A percentile compares a stretch with the other conserved stretches of the same genome.
phyloP scores from a whole-genome alignment of 2,797 vertebrate genomes.

The Delichon dasypus region DNA sequence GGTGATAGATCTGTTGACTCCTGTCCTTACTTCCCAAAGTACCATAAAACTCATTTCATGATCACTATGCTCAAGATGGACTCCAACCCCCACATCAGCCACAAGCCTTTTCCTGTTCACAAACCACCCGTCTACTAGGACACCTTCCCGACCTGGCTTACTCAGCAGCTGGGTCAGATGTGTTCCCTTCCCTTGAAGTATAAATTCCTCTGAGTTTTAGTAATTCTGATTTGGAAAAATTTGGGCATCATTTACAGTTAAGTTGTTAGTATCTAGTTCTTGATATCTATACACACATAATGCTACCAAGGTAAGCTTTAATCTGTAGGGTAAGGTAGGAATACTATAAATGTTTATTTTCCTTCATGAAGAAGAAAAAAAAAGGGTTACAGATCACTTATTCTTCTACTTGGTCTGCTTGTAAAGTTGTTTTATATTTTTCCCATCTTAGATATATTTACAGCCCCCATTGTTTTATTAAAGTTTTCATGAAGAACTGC shows the following conservation, averaged over 20 bases:
- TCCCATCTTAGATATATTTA: neutral
- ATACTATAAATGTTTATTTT: neutral
- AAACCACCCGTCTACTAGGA: neutral
- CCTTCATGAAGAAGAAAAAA: neutral
- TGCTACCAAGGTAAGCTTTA: neutral
- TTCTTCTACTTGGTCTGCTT: neutral
- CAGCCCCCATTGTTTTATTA: neutral
- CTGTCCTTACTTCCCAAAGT: neutral
- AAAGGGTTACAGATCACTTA: neutral
- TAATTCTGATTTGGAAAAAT: neutral
- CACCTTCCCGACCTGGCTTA: neutral
- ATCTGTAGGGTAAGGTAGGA: neutral
- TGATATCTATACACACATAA: neutral
- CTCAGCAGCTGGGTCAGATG: neutral
- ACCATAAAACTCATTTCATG: neutral
- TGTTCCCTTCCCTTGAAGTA: neutral
- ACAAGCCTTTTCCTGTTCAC: neutral
- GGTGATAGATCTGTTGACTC: neutral
- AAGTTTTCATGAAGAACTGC: neutral
- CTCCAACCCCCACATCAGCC: neutral
- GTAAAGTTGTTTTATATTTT: neutral
- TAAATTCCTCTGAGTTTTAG: neutral
- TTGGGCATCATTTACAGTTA: neutral
- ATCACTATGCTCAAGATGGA: fast-evolving
- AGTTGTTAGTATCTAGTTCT: neutral